Evolutionary conservation across 2,113 vertebrate species (phyloP).

Genomic region (Noctilio leporinus): DNA sequence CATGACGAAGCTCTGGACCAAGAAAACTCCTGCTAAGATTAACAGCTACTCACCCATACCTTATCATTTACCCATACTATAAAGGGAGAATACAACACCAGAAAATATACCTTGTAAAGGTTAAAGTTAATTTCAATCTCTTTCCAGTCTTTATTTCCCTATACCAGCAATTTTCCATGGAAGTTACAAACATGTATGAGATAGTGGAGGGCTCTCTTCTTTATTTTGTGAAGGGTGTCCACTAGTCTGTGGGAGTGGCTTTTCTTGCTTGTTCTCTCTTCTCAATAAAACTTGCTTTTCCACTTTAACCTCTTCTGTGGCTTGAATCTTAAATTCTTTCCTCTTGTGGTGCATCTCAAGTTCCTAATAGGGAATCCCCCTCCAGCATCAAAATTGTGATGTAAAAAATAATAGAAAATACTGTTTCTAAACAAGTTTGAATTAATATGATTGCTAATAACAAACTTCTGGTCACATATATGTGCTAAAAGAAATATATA

Average conservation of each 20-base stretch:
- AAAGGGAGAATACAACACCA: not conserved
- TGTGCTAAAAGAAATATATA: not conserved
- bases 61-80: not conserved
- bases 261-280: not conserved
- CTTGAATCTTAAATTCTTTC: not conserved
- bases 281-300: not conserved
- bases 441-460: not conserved
- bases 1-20: not conserved
- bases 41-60: not conserved
- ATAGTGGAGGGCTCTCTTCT: not conserved
- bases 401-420: not conserved
- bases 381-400: not conserved
- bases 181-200: not conserved
- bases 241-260: not conserved
- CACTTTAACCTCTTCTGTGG: not conserved
- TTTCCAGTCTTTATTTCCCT: not conserved
- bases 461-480: not conserved
- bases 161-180: not conserved
- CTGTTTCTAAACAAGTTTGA: not conserved
- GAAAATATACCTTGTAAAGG: not conserved
- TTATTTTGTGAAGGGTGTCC: not conserved
- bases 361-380: not conserved
- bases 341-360: not conserved
- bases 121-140: not conserved
- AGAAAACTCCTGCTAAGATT: not conserved